A percentile compares a stretch with the other conserved stretches of the same genome.
These are phyloP conservation scores for Ceriagrion tenellum DNA, from an alignment of 2,888 invertebrate genomes.

Conservation along the genomic window DNA sequence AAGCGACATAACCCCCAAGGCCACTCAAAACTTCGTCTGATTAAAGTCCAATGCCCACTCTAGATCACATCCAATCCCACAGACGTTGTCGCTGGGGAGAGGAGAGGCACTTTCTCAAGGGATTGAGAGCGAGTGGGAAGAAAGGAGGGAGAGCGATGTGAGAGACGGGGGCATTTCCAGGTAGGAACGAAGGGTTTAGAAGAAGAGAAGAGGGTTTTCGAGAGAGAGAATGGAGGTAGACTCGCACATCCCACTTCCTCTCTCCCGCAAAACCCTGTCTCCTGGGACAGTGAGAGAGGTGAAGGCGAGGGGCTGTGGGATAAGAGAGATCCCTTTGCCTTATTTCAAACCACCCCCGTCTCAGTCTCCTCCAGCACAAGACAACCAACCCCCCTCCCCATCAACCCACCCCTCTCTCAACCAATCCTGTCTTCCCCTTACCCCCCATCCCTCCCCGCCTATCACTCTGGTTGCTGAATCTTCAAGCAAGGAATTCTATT, in stretches of 20 bases:
- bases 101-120: neutral
- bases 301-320: neutral
- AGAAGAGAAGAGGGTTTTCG: constrained; percentile 11
- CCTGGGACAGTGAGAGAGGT: neutral
- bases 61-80: neutral
- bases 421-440: neutral
- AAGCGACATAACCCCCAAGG: neutral
- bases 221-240: constrained; percentile 17
- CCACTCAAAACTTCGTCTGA: neutral
- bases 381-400: neutral
- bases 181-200: neutral
- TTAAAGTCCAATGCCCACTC: neutral
- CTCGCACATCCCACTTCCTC: neutral
- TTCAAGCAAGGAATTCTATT: constrained; percentile 25
- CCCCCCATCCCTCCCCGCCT: too few species aligned
- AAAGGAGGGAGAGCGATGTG: neutral
- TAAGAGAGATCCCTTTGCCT: neutral
- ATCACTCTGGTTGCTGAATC: constrained; percentile 23
- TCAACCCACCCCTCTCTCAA: neutral
- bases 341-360: neutral
- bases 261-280: neutral
- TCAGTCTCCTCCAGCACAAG: neutral
- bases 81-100: neutral
- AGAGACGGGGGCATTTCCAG: neutral
- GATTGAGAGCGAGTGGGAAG: neutral